phyloP scores from a whole-genome alignment of 2,888 invertebrate species.

The Drosophila infuscata region DNA sequence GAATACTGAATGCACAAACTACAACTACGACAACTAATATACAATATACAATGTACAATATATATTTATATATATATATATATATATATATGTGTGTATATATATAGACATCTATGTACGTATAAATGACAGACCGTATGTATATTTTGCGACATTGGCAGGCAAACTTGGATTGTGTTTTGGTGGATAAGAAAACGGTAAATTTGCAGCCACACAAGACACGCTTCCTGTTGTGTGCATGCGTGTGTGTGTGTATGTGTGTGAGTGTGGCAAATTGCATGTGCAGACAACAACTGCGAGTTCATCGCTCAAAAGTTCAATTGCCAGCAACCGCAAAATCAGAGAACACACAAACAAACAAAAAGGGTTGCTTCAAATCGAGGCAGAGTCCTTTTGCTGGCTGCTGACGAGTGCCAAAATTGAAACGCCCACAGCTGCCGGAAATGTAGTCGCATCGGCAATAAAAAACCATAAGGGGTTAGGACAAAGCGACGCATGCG shows the following conservation, averaged over 20 bases:
- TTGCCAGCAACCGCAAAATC: constrained; percentile 50
- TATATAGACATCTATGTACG: constrained; percentile 12
- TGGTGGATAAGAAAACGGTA: constrained; percentile 77
- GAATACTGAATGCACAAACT: constrained; percentile 50
- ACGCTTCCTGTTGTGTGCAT: constrained; percentile 24
- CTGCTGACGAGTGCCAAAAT: constrained; percentile 60
- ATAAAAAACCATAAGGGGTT: constrained; percentile 44
- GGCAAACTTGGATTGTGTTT: constrained; percentile 20
- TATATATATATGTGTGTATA: neutral
- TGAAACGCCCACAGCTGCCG: constrained; percentile 82
- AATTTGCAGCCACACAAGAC: constrained; percentile 68
- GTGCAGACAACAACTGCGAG: constrained; percentile 49
- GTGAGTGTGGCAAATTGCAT: constrained; percentile 3
- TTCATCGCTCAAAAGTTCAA: constrained; percentile 59
- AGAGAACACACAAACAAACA: constrained; percentile 30
- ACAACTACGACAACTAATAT: constrained; percentile 25
- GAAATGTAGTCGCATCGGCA: constrained; percentile 51
- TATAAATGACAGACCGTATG: constrained; percentile 47
- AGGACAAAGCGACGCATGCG: constrained; percentile 51
- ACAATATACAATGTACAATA: constrained; percentile 16
- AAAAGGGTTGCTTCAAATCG: constrained; percentile 4
- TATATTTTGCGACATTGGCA: constrained; percentile 49
- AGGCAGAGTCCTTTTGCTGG: constrained; percentile 23
- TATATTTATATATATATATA: constrained; percentile 28
- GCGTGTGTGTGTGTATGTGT: neutral